Conservation (phyloP, 2,113 vertebrate genomes). For the Cottus gobio region DNA sequence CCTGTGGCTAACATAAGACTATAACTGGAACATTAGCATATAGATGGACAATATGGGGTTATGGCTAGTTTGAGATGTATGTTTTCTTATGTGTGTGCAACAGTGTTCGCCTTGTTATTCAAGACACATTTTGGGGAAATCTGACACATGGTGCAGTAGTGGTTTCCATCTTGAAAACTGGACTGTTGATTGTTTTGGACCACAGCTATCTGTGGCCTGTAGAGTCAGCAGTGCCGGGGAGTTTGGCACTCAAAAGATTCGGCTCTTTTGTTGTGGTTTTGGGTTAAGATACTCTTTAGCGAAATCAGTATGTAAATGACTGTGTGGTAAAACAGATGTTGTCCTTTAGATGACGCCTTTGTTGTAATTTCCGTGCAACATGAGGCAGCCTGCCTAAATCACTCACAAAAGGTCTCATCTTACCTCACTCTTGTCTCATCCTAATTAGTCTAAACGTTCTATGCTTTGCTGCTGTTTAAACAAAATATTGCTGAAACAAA, state of each 20-base stretch:
- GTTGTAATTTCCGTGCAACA: not conserved
- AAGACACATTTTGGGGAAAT: too few species aligned
- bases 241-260: not conserved
- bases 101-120: not conserved
- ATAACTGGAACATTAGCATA: not conserved
- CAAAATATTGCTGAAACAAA: not conserved
- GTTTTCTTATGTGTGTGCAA: not conserved
- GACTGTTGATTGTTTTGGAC: not conserved
- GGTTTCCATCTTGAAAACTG: constrained; percentile 3
- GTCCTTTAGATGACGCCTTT: not conserved
- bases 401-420: not conserved
- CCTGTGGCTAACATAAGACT: not conserved
- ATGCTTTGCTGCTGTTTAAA: not conserved
- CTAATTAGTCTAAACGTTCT: not conserved
- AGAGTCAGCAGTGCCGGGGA: not conserved
- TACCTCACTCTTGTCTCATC: not conserved
- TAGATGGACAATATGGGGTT: not conserved
- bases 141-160: too few species aligned
- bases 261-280: not conserved
- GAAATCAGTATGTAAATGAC: constrained; percentile 5
- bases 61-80: not conserved
- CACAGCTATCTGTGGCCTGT: not conserved
- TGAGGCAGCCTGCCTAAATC: not conserved
- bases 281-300: not conserved
- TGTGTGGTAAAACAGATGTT: constrained; percentile 17